Evolutionary conservation across 1,140 invertebrate genomes (phyloP).

Genomic region (Leptinotarsa texana): DNA sequence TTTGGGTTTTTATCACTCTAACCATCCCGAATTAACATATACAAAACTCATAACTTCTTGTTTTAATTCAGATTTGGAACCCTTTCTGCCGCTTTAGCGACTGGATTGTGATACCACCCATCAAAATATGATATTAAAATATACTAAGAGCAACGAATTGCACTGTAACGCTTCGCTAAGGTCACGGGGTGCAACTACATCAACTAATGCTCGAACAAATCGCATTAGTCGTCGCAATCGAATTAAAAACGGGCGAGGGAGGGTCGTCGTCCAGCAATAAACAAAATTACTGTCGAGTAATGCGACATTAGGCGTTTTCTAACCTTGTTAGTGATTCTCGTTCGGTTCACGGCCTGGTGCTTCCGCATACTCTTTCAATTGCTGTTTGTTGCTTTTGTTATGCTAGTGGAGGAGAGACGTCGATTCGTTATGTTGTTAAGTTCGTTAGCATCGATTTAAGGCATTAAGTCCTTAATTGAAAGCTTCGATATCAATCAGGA

Average conservation of each 20-base stretch:
- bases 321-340: conserved; percentile 35
- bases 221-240: conserved; percentile 40
- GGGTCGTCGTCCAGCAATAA: conserved; percentile 31
- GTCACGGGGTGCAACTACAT: conserved; percentile 18
- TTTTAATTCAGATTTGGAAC: too few relatives aligned
- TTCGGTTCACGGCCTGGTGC: conserved; percentile 32
- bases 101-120: too few relatives aligned
- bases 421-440: background rate
- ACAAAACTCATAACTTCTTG: too few relatives aligned
- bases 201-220: conserved; percentile 28
- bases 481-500: too few relatives aligned
- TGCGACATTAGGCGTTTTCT: conserved; percentile 43
- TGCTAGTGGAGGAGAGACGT: background rate
- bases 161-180: conserved; percentile 20
- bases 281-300: conserved; percentile 45
- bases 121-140: too few relatives aligned
- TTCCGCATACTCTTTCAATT: background rate
- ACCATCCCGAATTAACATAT: too few relatives aligned
- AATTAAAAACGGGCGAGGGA: conserved; percentile 39
- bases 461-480: background rate
- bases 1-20: too few relatives aligned
- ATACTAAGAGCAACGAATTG: background rate
- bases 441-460: background rate
- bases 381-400: background rate
- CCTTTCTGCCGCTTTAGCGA: too few relatives aligned